These are phyloP conservation scores for Amia ocellicauda DNA, from an alignment of 2,113 vertebrate species.

Conservation along the genomic window DNA sequence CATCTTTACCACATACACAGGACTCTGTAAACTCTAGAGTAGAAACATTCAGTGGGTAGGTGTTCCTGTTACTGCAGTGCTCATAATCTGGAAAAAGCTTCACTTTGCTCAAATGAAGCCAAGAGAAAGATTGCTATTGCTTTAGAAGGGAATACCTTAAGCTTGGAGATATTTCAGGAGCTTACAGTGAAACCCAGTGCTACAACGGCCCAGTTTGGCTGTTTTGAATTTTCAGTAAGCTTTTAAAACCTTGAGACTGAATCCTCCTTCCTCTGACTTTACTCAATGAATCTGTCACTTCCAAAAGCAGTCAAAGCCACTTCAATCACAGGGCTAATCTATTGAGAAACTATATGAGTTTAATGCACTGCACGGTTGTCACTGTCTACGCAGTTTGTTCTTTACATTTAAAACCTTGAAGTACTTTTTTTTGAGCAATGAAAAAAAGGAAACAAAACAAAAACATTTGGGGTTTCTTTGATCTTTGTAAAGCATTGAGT, in stretches of 20 bases:
- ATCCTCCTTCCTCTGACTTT: background rate
- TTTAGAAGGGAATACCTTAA: background rate
- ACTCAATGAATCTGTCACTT: constrained; percentile 13
- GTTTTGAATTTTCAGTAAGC: constrained; percentile 14
- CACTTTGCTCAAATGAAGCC: background rate
- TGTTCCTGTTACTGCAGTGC: background rate
- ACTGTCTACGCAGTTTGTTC: background rate
- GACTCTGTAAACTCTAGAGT: constrained; percentile 1
- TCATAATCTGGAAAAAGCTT: background rate
- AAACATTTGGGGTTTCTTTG: constrained; percentile 8
- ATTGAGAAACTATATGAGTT: constrained; percentile 16
- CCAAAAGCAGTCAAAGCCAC: constrained; percentile 14
- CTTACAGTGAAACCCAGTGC: background rate
- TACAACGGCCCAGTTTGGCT: background rate
- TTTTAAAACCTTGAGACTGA: background rate
- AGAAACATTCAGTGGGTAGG: background rate
- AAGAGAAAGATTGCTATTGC: background rate
- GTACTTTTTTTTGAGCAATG: background rate
- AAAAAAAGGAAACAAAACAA: background rate
- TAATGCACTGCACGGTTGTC: constrained; percentile 15
- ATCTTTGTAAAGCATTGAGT: constrained; percentile 6
- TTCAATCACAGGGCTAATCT: constrained; percentile 26
- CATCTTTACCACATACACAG: background rate
- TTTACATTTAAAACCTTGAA: constrained; percentile 10
- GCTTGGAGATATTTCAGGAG: background rate